These are phyloP conservation scores for Gasterosteus aculeatus DNA, from an alignment of 2,113 vertebrate species.

Conservation along the genomic window DNA sequence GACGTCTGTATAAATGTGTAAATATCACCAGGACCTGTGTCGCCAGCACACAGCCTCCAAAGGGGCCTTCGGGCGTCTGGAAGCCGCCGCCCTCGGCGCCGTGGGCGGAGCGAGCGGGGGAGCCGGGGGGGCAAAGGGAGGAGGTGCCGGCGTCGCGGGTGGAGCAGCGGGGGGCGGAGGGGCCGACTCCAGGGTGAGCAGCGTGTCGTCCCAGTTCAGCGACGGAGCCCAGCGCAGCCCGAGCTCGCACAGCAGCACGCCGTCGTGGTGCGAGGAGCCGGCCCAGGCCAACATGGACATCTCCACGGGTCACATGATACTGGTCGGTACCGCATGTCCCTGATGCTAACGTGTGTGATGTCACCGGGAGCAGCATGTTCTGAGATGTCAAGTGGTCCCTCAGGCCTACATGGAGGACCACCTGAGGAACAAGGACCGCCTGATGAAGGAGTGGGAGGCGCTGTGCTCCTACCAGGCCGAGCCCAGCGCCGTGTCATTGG, in stretches of 20 bases:
- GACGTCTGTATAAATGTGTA: no score
- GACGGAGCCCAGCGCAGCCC: constrained; percentile 94
- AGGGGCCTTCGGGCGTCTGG: constrained; percentile 87
- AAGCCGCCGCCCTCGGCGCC: constrained; percentile 76
- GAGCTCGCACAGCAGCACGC: constrained; percentile 96
- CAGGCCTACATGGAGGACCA: constrained; percentile 99
- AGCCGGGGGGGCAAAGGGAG: constrained; percentile 16
- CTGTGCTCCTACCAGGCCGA: constrained; percentile 96
- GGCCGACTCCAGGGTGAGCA: constrained; percentile 92
- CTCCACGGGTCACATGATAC: constrained; percentile 98
- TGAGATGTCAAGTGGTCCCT: background rate
- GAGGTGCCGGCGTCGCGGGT: constrained; percentile 26
- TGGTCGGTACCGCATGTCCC: constrained; percentile 79
- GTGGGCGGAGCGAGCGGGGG: constrained; percentile 65
- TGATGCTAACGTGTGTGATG: no score
- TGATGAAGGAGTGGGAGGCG: constrained; percentile 96
- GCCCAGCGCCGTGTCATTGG: constrained; percentile 85
- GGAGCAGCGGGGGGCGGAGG: constrained; percentile 49
- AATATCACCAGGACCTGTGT: constrained; percentile 89
- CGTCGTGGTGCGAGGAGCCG: constrained; percentile 97
- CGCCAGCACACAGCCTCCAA: constrained; percentile 97
- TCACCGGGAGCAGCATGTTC: no score
- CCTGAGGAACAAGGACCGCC: constrained; percentile 91
- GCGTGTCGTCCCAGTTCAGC: constrained; percentile 97
- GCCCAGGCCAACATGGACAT: constrained; percentile 99